Conservation (phyloP, 2,113 vertebrate species). For the Budorcas taxicolor region DNA sequence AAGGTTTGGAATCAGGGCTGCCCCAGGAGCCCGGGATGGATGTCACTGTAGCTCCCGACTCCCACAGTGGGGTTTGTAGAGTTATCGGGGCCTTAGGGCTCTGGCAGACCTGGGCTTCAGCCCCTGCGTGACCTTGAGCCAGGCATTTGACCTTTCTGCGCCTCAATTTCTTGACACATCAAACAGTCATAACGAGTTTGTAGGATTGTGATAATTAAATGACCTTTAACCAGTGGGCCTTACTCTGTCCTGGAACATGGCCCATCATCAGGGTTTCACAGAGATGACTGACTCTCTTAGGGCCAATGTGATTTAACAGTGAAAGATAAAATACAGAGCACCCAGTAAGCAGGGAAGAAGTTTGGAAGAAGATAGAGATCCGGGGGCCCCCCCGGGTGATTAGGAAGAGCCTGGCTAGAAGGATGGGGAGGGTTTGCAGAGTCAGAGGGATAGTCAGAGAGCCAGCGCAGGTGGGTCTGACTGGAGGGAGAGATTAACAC, state of each 20-base stretch:
- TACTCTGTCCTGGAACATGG: background rate
- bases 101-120: too few relatives aligned
- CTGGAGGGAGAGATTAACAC: too few relatives aligned
- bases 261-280: accelerated
- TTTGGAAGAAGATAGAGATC: background rate
- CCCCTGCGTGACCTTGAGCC: background rate
- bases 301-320: background rate
- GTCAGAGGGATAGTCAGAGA: accelerated
- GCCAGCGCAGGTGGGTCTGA: background rate
- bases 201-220: background rate
- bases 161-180: background rate
- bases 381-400: background rate
- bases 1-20: background rate
- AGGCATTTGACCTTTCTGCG: background rate
- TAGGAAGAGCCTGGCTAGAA: background rate
- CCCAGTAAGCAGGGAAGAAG: background rate
- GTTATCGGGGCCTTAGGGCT: background rate
- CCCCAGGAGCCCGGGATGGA: background rate
- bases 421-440: background rate
- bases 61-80: background rate
- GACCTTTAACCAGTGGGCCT: background rate
- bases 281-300: background rate
- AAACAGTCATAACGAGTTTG: accelerated
- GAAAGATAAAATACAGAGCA: background rate
- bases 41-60: accelerated